Percentiles rank a stretch among this genome's conserved stretches.
Conservation (phyloP, 2,113 vertebrate species). For the Falco punctatus region DNA sequence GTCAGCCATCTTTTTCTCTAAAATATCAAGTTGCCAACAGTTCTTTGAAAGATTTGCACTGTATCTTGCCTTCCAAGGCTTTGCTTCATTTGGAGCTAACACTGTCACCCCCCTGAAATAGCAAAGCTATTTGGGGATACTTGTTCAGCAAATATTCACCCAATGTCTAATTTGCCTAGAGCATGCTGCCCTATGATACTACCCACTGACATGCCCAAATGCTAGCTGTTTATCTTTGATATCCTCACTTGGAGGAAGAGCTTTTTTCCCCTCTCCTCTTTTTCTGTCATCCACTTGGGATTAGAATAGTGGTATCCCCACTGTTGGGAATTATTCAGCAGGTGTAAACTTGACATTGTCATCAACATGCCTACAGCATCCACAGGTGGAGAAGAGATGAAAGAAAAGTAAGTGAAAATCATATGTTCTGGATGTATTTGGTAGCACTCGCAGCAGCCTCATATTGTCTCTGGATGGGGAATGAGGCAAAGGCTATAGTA, state of each 20-base stretch:
- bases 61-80: neutral
- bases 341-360: neutral
- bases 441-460: neutral
- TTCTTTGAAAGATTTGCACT: conserved; percentile 4
- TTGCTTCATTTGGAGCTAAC: neutral
- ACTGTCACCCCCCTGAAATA: conserved; percentile 19
- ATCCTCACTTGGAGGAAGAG: neutral
- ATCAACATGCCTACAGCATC: neutral
- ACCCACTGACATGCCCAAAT: neutral
- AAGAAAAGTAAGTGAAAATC: neutral
- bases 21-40: neutral
- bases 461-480: fast-evolving
- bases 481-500: neutral
- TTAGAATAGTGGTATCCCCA: neutral
- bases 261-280: neutral
- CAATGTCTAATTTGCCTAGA: neutral
- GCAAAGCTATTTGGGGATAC: conserved; percentile 2
- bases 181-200: neutral
- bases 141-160: conserved; percentile 26
- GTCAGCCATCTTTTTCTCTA: neutral
- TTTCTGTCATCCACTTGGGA: neutral
- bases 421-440: neutral
- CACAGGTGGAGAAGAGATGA: neutral
- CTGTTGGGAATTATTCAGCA: neutral
- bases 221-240: conserved; percentile 1